Conservation (phyloP, 2,113 vertebrate genomes). For the Dasyurus viverrinus region DNA sequence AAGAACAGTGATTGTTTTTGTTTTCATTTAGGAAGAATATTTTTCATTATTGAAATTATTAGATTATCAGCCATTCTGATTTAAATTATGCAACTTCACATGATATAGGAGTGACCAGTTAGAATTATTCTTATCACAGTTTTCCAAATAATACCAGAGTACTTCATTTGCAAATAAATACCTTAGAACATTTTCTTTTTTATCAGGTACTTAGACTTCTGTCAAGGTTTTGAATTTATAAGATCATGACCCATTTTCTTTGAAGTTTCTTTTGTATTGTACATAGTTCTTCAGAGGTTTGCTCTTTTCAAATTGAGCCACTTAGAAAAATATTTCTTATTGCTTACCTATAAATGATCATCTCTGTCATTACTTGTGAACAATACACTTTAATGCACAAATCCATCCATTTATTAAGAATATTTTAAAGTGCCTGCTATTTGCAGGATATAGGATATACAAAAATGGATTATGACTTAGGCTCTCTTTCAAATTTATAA, state of each 20-base stretch:
- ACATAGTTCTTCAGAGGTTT: neutral
- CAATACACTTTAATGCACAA: slow-evolving; percentile 53
- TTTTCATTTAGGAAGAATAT: too few species aligned
- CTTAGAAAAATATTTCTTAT: neutral
- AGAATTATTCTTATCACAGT: neutral
- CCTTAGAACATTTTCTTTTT: neutral
- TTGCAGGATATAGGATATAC: neutral
- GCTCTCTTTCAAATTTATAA: neutral
- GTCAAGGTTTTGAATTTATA: neutral
- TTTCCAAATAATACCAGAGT: neutral
- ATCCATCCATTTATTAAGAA: neutral
- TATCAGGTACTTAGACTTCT: neutral
- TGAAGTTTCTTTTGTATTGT: neutral
- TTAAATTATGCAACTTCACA: neutral
- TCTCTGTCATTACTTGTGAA: slow-evolving; percentile 30
- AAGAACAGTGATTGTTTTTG: too few species aligned
- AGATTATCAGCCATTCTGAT: neutral
- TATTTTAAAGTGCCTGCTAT: neutral
- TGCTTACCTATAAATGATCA: neutral
- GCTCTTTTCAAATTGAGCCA: neutral
- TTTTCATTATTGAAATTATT: slow-evolving; percentile 13
- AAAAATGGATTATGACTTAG: neutral
- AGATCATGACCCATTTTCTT: neutral
- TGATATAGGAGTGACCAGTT: neutral
- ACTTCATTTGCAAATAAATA: neutral